Evolutionary conservation across 2,888 invertebrate species (phyloP), one percentile per base, ranked within the genome.

Genomic region (Melieria picta): DNA sequence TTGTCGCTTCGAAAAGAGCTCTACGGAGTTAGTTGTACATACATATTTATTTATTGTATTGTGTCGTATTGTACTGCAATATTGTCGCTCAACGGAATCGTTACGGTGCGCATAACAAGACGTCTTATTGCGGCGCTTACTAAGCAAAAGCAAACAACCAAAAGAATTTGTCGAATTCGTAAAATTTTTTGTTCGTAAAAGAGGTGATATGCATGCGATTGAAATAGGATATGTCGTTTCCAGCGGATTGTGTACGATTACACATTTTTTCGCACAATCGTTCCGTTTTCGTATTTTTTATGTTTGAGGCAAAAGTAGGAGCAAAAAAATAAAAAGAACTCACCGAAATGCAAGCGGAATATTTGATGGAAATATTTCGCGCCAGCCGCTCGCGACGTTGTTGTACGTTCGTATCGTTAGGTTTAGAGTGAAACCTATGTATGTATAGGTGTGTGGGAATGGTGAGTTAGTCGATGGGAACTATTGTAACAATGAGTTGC

Each of bases 161-260:
- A 10, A 61, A n/a, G n/a, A 45, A 61, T 45, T 46, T 13, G 13
- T 13, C 61, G 46, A 13, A 7, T 5, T 45, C 46, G n/a, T 9
- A 45, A 62, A 62, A 47, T 13, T 30, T 7, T 30, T 2, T 1
- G 30, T 30, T 30, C 30, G 7, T 9, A 13, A 56, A 30, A 30
- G 47, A 52, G 30, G 47, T 47, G 57, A 48, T 57, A 69, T 63
- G 61, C 46, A 7, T 62, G 46, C 42, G 43, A 60, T n/a, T 58
- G 64, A 65, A 65, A 60, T 65, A 60, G 70, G 70, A 70, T 70
- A 70, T 70, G 70, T 69, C 45, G 58, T 58, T 69, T 69, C 57
- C 69, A 69, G 58, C 58, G 60, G 63, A 55, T 55, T 55, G n/a
- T n/a, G 5, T 56, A 30, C 30, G 13, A 30, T 4, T 5, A 56